Evolutionary conservation across 1,140 invertebrate species (phyloP).

Genomic region (Mya arenaria): DNA sequence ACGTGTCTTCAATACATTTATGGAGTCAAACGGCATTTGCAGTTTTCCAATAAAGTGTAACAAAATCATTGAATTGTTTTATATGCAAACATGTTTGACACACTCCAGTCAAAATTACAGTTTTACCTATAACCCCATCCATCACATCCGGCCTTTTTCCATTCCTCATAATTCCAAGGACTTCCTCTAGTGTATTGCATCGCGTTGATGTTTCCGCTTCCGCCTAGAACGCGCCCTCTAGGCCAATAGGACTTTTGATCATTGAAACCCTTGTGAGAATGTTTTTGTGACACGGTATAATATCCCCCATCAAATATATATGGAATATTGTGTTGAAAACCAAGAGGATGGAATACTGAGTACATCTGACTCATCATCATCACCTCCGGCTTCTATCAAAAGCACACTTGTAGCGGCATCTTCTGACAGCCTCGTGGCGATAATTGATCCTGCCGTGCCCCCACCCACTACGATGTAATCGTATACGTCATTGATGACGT

Average conservation of each 20-base stretch:
- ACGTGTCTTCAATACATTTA: no score
- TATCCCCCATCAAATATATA: slow-evolving; percentile 94
- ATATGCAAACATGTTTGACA: no score
- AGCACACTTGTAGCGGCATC: not conserved
- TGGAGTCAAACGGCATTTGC: no score
- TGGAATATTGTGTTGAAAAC: slow-evolving; percentile 16
- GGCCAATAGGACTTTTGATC: slow-evolving; percentile 55
- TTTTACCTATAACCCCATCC: not conserved
- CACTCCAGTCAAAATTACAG: no score
- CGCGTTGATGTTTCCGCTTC: slow-evolving; percentile 95
- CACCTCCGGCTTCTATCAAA: not conserved
- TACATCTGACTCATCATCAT: not conserved
- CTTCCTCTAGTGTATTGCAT: slow-evolving; percentile 97
- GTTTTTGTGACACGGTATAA: slow-evolving; percentile 92
- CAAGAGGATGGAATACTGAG: slow-evolving; percentile 61
- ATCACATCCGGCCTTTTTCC: slow-evolving; percentile 92
- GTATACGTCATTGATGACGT: not conserved
- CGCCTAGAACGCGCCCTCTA: slow-evolving; percentile 83
- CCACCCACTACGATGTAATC: not conserved
- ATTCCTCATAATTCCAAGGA: slow-evolving; percentile 94
- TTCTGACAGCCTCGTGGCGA: not conserved
- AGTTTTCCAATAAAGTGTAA: no score
- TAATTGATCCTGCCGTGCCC: not conserved
- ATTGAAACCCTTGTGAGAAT: not conserved
- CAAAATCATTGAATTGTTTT: no score